Evolutionary conservation across 2,888 invertebrate genomes (phyloP), one percentile per base, ranked within the genome.

Genomic region (Chrysodeixis includens): DNA sequence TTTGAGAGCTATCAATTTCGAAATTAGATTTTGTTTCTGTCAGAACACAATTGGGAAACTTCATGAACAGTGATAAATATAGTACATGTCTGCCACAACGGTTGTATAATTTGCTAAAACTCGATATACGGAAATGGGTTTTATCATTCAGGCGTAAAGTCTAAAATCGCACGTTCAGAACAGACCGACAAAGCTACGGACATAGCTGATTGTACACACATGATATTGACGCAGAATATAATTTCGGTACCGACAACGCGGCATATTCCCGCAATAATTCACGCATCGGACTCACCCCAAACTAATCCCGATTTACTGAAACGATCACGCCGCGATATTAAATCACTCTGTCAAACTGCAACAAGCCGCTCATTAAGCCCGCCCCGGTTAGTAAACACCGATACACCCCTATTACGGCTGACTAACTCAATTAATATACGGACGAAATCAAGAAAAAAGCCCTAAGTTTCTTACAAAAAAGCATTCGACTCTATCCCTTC

Each of bases 331-430:
- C 74, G 75, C 89, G 87, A 90, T 91, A 92, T 91, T 93, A 93
- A 93, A 93, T 94, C 93, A 93, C 91, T 90, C 88, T 91, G 93
- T 94, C 92, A 93, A 90, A 92, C 90, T 92, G 91, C 91, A 91
- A 91, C 93, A 89, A 90, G 90, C 90, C 89, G 86, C 90, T 92
- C 92, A 93, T 93, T 94, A 93, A 90, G 86, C 86, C 87, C 84
- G 83, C 85, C 86, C 86, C 83, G 82, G 86, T 86, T 86, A 83
- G 85, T 87, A 88, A 89, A 89, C 87, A 89, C 86, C 83, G 86
- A 88, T 89, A 89, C 88, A 85, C 85, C 88, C 85, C 86, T 85
- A 89, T 89, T 87, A 87, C 84, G 83, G 77, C 78, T 79, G 81
- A 86, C 86, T 86, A 85, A 89, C 88, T 87, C 86, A 88, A 88